A percentile compares a stretch with the other conserved stretches of the same genome.
Evolutionary conservation across 2,888 invertebrate genomes (phyloP).

Genomic region (Lymantria dispar): DNA sequence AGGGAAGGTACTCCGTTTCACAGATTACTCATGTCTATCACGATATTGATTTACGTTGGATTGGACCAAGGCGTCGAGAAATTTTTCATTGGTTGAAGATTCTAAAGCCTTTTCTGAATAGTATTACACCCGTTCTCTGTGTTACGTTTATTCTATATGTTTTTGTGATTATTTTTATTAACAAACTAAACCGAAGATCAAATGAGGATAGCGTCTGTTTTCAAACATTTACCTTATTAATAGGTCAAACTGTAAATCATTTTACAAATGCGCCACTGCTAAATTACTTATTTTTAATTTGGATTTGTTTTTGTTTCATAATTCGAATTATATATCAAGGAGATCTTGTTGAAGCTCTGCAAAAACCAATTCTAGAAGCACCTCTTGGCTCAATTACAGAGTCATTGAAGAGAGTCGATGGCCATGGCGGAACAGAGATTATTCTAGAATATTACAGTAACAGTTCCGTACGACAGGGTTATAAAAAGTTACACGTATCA

Average conservation of each 20-base stretch:
- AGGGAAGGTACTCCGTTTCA: constrained; percentile 32
- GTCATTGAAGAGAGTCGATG: constrained; percentile 40
- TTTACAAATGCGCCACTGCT: constrained; percentile 39
- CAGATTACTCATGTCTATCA: constrained; percentile 41
- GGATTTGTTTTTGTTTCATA: constrained; percentile 61
- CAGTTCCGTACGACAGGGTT: constrained; percentile 35
- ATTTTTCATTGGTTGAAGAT: constrained; percentile 47
- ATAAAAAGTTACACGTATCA: constrained; percentile 19
- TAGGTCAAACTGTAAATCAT: constrained; percentile 50
- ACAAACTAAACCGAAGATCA: constrained; percentile 17
- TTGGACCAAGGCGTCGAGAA: constrained; percentile 45
- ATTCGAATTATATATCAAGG: constrained; percentile 59
- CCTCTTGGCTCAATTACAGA: constrained; percentile 40
- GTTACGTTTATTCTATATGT: constrained; percentile 34
- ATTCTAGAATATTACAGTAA: constrained; percentile 37
- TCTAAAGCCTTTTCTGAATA: constrained; percentile 44
- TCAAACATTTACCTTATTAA: constrained; percentile 43
- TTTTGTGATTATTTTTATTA: constrained; percentile 24
- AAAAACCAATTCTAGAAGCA: constrained; percentile 43
- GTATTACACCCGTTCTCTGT: constrained; percentile 36
- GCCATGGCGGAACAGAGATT: constrained; percentile 42
- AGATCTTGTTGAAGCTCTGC: constrained; percentile 47
- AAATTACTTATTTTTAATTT: constrained; percentile 47
- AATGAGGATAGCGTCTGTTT: constrained; percentile 27
- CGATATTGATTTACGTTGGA: constrained; percentile 44